Evolutionary conservation across 2,113 vertebrate genomes (phyloP), one percentile per base, ranked within the genome.

Genomic region (Pseudorectes ferrugineus): DNA sequence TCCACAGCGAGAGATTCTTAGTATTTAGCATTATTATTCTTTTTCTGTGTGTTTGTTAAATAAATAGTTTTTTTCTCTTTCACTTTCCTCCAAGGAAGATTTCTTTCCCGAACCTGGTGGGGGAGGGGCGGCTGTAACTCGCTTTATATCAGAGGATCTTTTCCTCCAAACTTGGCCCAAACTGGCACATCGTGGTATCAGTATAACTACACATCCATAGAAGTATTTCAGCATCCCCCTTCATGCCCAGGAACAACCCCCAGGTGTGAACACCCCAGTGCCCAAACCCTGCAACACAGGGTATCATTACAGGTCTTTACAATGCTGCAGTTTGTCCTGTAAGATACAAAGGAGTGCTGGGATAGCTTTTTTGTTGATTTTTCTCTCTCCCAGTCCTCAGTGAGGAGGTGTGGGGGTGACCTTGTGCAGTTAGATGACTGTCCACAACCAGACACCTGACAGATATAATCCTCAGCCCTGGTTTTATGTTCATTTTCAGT

Each of bases 201-300:
- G 36, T 38, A 38, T 38, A 48, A 58, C 29, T 11, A 9, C 22
- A 14, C 13, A 46, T 18, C 18, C 20, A 38, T 1, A 31, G 76
- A 35, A 33, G 2, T 25, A 18, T 76, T 79, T 22, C 66, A 67
- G 62, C 28, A 28, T 55, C 20, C 11, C 29, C 2, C 2, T 46
- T 26, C 38, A 17, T 0, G 0, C 13, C 24, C n/a, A 51, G 67
- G 12, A 86, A 21, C 14, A 80, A 63, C 28, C 23, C 19, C 9
- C 36, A 24, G 43, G 35, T 13, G 24, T 20, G 49, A 61, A 45
- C 22, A 28, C 24, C 1, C 1, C 9, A 15, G 77, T 23, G 46
- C 48, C 52, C 79, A n/a, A n/a, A 52, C 24, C 11, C 46, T 57
- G 48, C 28, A 11, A 2, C 43, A 10, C 33, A 23, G 46, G 29